These are phyloP conservation scores for Mesaphorura yosii DNA, from an alignment of 1,140 invertebrate genomes.

Conservation along the genomic window DNA sequence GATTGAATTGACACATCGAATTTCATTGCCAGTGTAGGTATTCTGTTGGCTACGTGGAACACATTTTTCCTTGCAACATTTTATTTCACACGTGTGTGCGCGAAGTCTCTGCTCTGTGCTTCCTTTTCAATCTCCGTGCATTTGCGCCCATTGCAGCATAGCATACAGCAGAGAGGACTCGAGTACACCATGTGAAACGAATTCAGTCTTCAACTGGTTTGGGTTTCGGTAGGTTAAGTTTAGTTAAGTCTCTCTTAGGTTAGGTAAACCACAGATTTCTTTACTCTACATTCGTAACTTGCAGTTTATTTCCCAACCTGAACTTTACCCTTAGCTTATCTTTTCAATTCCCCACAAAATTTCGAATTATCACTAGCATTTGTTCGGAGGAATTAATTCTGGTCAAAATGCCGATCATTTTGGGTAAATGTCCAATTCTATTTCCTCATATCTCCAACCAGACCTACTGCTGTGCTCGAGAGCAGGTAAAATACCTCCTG, in stretches of 20 bases:
- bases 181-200: too few species aligned
- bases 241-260: neutral
- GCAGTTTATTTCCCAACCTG: neutral
- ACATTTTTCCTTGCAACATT: too few species aligned
- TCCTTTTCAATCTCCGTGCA: too few species aligned
- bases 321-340: too few species aligned
- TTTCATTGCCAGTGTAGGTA: neutral
- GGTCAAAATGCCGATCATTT: slow-evolving; percentile 18
- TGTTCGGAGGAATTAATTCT: neutral
- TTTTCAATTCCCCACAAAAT: too few species aligned
- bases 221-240: neutral
- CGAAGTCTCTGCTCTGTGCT: too few species aligned
- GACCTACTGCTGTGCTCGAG: slow-evolving; percentile 3
- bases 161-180: too few species aligned
- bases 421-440: slow-evolving; percentile 23
- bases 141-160: too few species aligned
- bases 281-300: neutral
- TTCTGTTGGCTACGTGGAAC: too few species aligned
- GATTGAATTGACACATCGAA: neutral
- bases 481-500: neutral
- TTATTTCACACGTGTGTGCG: too few species aligned
- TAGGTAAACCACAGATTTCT: neutral
- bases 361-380: too few species aligned
- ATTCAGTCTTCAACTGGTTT: too few species aligned
- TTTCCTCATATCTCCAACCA: slow-evolving; percentile 24